Base-by-base conservation (phyloP, 2,113 vertebrate genomes). In the Pelobates fuscus region DNA sequence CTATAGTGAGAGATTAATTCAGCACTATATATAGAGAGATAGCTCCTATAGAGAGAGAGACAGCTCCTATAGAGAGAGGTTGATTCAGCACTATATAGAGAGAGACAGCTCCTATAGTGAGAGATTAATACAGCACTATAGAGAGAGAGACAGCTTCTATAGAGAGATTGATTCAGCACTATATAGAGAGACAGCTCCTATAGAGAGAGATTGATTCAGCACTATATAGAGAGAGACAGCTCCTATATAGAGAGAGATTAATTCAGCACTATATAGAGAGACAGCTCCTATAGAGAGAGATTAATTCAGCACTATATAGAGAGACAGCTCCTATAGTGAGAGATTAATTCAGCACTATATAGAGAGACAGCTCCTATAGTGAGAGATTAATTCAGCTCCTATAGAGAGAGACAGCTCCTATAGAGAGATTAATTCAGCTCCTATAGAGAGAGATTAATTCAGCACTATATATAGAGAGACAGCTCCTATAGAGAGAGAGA, bases 381-480 rank as follows among this genome's bases (percentile, higher is more conserved):
- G 32, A 10, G 32, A 32, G 32, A 37, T 5, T 37, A 23, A 32
- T n/a, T 68, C 46, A 68, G 46, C 26, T 21, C 26, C n/a, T n/a
- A n/a, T 29, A 14, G 26, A 23, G 46, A 2, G 37, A 44, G 46
- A 68, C 26, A 30, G 44, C 18, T 68, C 66, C 66, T 23, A 68
- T 10, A 23, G 8, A 12, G 32, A 37, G 32, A 37, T 0, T 37
- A 37, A 37, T 37, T 37, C 32, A 37, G 32, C 32, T n/a, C n/a
- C n/a, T n/a, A n/a, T n/a, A 37, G 32, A 10, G 32, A 10, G 32
- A 37, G 32, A 37, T 0, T 37, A 37, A 37, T 37, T 37, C 32
- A 37, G 32, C 32, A 37, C 32, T 37, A n/a, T n/a, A n/a, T n/a
- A 10, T 8, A 20, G 5, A 10, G 32, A 10, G 32, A 37, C 32